phyloP scores from a whole-genome alignment of 2,113 vertebrate species.

The Protobothrops mucrosquamatus region DNA sequence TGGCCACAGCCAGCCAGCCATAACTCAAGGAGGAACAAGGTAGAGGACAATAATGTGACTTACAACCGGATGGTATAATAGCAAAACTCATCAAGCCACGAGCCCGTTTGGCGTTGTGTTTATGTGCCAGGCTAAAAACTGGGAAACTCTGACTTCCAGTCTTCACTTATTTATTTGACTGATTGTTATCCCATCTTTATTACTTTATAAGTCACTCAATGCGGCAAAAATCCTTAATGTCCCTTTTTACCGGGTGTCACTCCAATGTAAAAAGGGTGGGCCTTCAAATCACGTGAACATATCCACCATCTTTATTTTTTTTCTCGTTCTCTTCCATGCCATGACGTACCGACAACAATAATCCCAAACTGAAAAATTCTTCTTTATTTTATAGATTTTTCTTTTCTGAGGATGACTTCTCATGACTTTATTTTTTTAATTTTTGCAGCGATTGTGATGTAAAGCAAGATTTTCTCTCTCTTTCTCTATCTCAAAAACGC shows the following conservation, averaged over 20 bases:
- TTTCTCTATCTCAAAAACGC: background rate
- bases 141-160: background rate
- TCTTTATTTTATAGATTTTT: background rate
- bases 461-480: background rate
- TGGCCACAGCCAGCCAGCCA: conserved; percentile 45
- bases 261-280: background rate
- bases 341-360: background rate
- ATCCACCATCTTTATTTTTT: background rate
- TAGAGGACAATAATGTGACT: conserved; percentile 5
- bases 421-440: background rate
- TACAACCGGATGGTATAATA: conserved; percentile 41
- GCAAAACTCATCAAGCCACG: background rate
- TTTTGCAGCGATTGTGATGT: background rate
- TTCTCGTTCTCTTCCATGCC: background rate
- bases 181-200: no score
- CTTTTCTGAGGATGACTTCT: background rate
- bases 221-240: no score
- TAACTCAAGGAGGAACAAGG: conserved; percentile 24
- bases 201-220: no score
- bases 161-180: background rate
- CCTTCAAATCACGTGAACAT: background rate
- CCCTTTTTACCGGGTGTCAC: background rate
- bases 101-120: background rate
- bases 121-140: background rate
- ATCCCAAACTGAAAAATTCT: background rate